Percentiles rank a stretch among this genome's conserved stretches.
These are phyloP conservation scores for Paedocypris micromegethes DNA, from an alignment of 2,797 vertebrate genomes.

Conservation along the genomic window DNA sequence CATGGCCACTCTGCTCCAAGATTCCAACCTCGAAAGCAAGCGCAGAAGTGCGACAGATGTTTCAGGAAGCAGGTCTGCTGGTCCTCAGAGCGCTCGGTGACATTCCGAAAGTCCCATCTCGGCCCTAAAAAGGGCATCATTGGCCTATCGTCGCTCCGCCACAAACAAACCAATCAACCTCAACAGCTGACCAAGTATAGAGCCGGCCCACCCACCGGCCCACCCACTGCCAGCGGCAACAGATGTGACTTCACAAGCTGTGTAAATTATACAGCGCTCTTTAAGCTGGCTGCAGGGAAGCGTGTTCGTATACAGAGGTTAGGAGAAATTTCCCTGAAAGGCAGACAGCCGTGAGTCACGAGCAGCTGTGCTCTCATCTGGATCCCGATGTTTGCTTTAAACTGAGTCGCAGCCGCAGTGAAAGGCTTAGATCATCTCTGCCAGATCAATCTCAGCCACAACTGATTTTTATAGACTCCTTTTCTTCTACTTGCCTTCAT, in stretches of 20 bases:
- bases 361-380: slow-evolving; percentile 40
- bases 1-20: no score
- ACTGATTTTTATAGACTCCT: neutral
- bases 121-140: slow-evolving; percentile 43
- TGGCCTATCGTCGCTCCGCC: slow-evolving; percentile 21
- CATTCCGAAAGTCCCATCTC: slow-evolving; percentile 25
- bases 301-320: slow-evolving; percentile 21
- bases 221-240: slow-evolving; percentile 35
- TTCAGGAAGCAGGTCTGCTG: slow-evolving; percentile 24
- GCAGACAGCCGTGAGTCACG: slow-evolving; percentile 37
- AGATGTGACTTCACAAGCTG: slow-evolving; percentile 34
- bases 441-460: neutral
- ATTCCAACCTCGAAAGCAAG: no score
- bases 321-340: slow-evolving; percentile 36
- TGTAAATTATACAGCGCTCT: slow-evolving; percentile 33
- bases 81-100: slow-evolving; percentile 10
- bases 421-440: slow-evolving; percentile 14
- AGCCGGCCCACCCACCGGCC: slow-evolving; percentile 23
- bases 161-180: slow-evolving; percentile 22
- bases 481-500: neutral
- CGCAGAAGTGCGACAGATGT: no score
- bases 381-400: slow-evolving; percentile 17
- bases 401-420: slow-evolving; percentile 8
- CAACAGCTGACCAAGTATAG: slow-evolving; percentile 40
- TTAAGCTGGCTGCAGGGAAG: slow-evolving; percentile 16